These are phyloP conservation scores for Kuschelorhynchus macadamiae DNA, from an alignment of 2,888 invertebrate species.

Conservation along the genomic window DNA sequence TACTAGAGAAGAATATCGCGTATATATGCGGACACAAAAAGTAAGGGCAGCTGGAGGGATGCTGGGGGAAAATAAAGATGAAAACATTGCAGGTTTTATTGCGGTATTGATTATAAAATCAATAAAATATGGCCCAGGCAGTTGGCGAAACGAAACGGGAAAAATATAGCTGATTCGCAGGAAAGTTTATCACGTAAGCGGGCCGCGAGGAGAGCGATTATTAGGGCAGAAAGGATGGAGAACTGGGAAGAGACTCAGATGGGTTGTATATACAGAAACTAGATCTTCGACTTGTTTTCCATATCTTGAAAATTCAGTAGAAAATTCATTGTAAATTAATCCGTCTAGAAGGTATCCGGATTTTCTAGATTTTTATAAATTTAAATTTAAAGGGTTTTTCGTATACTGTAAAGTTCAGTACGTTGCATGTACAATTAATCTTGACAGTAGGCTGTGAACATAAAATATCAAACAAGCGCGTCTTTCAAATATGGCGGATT, in stretches of 20 bases:
- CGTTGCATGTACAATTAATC: too few relatives aligned
- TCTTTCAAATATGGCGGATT: too few relatives aligned
- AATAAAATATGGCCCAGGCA: slow-evolving; percentile 69
- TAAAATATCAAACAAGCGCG: too few relatives aligned
- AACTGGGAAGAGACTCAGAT: neutral
- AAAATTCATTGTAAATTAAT: too few relatives aligned
- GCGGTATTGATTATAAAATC: slow-evolving; percentile 72
- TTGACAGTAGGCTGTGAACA: too few relatives aligned
- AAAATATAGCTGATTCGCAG: slow-evolving; percentile 67
- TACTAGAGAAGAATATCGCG: slow-evolving; percentile 40
- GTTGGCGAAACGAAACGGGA: slow-evolving; percentile 65
- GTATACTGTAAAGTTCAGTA: too few relatives aligned
- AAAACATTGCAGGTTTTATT: slow-evolving; percentile 72
- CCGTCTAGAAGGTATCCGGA: too few relatives aligned
- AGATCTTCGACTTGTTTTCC: too few relatives aligned
- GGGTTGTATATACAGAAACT: too few relatives aligned
- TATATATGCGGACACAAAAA: slow-evolving; percentile 45
- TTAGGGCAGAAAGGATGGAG: neutral
- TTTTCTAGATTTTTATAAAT: too few relatives aligned
- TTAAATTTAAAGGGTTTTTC: too few relatives aligned
- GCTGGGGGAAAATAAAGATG: slow-evolving; percentile 69
- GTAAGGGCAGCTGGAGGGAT: slow-evolving; percentile 57
- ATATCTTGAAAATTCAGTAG: too few relatives aligned
- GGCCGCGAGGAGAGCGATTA: slow-evolving; percentile 1
- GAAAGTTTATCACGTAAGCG: slow-evolving; percentile 45